phyloP scores from a whole-genome alignment of 2,797 vertebrate genomes.

The Cheirogaleus major region DNA sequence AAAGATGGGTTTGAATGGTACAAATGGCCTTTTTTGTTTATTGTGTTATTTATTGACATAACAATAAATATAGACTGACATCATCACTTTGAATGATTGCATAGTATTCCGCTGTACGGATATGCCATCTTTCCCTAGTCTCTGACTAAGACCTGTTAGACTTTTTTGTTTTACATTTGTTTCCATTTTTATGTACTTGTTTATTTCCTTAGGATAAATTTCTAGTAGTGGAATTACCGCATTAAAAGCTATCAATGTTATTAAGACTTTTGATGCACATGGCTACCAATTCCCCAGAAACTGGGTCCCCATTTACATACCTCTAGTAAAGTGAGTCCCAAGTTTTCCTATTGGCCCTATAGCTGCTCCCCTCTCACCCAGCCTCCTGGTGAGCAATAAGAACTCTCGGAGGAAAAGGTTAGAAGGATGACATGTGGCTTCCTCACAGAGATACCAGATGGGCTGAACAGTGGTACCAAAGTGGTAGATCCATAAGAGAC shows the following conservation, averaged over 20 bases:
- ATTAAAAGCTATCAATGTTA: neutral
- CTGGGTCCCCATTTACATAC: neutral
- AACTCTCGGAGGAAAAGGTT: neutral
- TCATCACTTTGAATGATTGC: neutral
- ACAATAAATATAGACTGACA: neutral
- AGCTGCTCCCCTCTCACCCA: neutral
- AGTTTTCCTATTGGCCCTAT: neutral
- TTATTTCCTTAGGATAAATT: neutral
- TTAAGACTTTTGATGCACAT: neutral
- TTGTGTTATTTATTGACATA: neutral
- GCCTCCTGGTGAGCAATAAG: neutral
- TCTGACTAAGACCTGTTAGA: neutral
- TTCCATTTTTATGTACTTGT: neutral
- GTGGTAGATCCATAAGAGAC: neutral
- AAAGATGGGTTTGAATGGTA: neutral
- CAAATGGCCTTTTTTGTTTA: neutral
- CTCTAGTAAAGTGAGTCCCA: neutral
- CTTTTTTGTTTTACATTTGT: neutral
- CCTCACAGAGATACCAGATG: neutral
- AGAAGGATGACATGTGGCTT: neutral
- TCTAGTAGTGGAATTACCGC: neutral
- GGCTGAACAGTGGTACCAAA: neutral
- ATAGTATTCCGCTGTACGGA: neutral
- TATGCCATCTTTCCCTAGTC: neutral
- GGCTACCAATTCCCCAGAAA: neutral